These are phyloP conservation scores for Crax fasciolata DNA, from an alignment of 2,797 vertebrate species.

Conservation along the genomic window DNA sequence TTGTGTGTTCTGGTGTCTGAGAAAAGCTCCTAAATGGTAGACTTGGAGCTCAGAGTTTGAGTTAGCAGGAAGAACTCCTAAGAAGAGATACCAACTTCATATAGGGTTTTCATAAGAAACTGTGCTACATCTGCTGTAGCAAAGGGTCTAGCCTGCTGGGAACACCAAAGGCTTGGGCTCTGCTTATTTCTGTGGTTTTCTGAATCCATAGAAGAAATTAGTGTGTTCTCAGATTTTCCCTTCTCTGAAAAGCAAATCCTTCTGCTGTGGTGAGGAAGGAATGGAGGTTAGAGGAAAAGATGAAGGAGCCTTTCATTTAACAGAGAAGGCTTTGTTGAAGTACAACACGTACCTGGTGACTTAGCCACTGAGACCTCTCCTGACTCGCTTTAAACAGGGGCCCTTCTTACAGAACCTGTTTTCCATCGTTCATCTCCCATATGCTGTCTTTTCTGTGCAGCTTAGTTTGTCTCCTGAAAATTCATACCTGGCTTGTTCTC, in stretches of 20 bases:
- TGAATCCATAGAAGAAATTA: conserved; percentile 52
- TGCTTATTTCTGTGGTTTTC: conserved; percentile 42
- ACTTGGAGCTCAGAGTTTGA: not conserved
- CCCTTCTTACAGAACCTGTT: conserved; percentile 68
- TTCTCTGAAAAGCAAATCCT: conserved; percentile 58
- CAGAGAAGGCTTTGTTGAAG: conserved; percentile 71
- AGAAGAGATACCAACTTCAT: not conserved
- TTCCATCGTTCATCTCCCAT: conserved; percentile 47
- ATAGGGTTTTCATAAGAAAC: not conserved
- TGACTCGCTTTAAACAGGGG: conserved; percentile 67
- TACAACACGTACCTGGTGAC: conserved; percentile 42
- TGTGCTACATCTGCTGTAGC: not conserved
- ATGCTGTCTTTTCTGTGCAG: not conserved
- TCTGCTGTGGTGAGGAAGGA: conserved; percentile 69
- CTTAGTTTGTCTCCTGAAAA: not conserved
- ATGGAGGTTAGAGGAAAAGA: conserved; percentile 66
- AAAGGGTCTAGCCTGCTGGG: not conserved
- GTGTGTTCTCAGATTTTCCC: conserved; percentile 53
- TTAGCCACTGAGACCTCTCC: conserved; percentile 60
- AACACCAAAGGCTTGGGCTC: not conserved
- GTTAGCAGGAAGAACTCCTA: not conserved
- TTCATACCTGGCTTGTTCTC: conserved; percentile 31
- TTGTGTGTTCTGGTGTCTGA: not conserved
- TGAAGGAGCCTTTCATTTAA: conserved; percentile 72
- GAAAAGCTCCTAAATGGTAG: not conserved